These are phyloP conservation scores for Coilia nasus DNA, from an alignment of 2,797 vertebrate genomes.

Conservation along the genomic window DNA sequence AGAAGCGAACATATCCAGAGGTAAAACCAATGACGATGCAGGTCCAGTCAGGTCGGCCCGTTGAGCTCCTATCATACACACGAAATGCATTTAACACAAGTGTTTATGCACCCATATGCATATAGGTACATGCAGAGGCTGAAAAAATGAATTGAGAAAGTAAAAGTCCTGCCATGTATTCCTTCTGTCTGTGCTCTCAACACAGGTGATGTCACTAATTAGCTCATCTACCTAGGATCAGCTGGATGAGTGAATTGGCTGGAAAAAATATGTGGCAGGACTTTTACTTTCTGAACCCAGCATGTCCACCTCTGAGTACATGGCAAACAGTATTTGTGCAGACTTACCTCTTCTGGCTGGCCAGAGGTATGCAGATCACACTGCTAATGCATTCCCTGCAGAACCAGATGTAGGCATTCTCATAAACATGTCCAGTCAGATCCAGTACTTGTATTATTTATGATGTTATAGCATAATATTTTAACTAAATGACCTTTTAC, in stretches of 20 bases:
- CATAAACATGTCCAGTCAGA: neutral
- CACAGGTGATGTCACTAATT: too few species aligned
- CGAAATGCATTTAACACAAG: constrained; percentile 21
- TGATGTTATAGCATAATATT: neutral
- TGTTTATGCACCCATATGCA: neutral
- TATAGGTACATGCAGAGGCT: neutral
- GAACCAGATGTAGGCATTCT: constrained; percentile 45
- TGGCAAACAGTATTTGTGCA: neutral
- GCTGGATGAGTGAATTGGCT: too few species aligned
- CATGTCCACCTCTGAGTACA: too few species aligned
- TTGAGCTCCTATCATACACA: constrained; percentile 84
- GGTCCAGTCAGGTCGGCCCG: constrained; percentile 96
- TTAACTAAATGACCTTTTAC: neutral
- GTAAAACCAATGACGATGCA: constrained; percentile 96
- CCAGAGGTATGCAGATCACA: constrained; percentile 90
- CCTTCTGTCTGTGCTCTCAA: too few species aligned
- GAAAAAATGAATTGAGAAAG: neutral
- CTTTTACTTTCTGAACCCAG: too few species aligned
- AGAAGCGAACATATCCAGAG: constrained; percentile 94
- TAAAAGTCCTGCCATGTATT: too few species aligned
- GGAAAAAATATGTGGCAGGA: too few species aligned
- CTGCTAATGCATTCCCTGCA: constrained; percentile 89
- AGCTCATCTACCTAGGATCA: too few species aligned
- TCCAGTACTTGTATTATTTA: too few species aligned
- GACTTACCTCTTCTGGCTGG: constrained; percentile 96